Evolutionary conservation across 92 coral and sea anemone genomes (phyloP).

Genomic region (Zoanthus sociatus): DNA sequence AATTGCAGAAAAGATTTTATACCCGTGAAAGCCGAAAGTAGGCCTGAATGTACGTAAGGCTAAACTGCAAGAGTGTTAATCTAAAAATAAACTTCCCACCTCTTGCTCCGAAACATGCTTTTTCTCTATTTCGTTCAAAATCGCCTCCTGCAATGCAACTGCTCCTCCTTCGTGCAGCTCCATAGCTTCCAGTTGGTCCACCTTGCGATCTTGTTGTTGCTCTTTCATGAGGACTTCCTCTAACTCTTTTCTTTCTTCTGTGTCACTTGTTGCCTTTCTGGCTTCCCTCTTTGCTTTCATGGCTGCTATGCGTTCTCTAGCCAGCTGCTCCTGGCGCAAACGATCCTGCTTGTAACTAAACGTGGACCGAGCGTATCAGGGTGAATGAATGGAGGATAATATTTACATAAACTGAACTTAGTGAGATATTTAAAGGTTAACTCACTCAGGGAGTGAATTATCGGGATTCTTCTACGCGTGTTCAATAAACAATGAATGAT

Average conservation of each 20-base stretch:
- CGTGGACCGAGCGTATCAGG: not conserved
- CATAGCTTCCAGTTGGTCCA: conserved; percentile 78
- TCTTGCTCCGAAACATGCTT: conserved; percentile 92
- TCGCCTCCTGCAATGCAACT: conserved; percentile 86
- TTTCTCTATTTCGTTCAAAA: conserved; percentile 90
- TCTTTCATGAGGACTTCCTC: conserved; percentile 78
- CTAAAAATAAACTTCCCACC: conserved; percentile 54
- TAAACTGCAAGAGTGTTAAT: too few relatives aligned
- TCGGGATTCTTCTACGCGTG: too few relatives aligned
- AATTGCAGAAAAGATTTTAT: too few relatives aligned
- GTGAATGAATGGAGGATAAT: not conserved
- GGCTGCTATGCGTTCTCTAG: conserved; percentile 95
- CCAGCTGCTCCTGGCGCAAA: conserved; percentile 93
- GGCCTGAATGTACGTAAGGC: too few relatives aligned
- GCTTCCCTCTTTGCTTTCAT: conserved; percentile 87
- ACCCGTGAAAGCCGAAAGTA: too few relatives aligned
- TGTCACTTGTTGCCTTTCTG: conserved; percentile 54
- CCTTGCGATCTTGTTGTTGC: conserved; percentile 75
- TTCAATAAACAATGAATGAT: too few relatives aligned
- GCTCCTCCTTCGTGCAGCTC: conserved; percentile 90
- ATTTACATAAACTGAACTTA: too few relatives aligned
- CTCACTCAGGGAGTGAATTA: too few relatives aligned
- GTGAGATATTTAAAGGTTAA: too few relatives aligned
- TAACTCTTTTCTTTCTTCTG: conserved; percentile 76
- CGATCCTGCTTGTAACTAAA: conserved; percentile 90